Evolutionary conservation across 2,113 vertebrate genomes (phyloP).

Genomic region (Calidris pugnax): DNA sequence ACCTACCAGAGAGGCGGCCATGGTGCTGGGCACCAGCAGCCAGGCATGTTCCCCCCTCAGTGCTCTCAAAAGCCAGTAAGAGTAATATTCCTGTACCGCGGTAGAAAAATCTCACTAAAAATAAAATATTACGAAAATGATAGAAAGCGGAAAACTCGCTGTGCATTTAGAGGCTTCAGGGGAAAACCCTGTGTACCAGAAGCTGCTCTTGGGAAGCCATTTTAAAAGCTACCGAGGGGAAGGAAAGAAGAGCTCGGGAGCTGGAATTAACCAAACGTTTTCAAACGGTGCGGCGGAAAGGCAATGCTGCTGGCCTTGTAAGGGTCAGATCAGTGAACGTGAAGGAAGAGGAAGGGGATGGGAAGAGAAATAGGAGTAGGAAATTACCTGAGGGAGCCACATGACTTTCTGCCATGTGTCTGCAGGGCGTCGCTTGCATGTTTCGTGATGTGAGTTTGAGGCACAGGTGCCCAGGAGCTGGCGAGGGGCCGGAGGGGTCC

Average conservation of each 20-base stretch:
- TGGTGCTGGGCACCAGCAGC: background rate
- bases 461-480: fast-evolving
- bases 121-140: background rate
- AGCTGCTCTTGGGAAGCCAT: background rate
- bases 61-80: background rate
- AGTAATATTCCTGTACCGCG: background rate
- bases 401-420: fast-evolving
- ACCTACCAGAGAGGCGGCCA: fast-evolving
- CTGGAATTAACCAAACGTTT: background rate
- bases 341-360: background rate
- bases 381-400: background rate
- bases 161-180: background rate
- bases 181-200: background rate
- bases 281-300: background rate
- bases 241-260: background rate
- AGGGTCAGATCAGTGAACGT: background rate
- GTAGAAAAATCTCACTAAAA: background rate
- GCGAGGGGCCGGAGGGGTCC: fast-evolving
- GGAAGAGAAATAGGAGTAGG: background rate
- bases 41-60: background rate
- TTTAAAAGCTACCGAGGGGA: background rate
- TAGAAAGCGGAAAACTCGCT: background rate
- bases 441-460: fast-evolving
- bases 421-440: fast-evolving
- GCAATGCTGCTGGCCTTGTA: background rate